A percentile compares a stretch with the other conserved stretches of the same genome.
Evolutionary conservation across 1,140 invertebrate genomes (phyloP).

Genomic region (Brachionus sp.): DNA sequence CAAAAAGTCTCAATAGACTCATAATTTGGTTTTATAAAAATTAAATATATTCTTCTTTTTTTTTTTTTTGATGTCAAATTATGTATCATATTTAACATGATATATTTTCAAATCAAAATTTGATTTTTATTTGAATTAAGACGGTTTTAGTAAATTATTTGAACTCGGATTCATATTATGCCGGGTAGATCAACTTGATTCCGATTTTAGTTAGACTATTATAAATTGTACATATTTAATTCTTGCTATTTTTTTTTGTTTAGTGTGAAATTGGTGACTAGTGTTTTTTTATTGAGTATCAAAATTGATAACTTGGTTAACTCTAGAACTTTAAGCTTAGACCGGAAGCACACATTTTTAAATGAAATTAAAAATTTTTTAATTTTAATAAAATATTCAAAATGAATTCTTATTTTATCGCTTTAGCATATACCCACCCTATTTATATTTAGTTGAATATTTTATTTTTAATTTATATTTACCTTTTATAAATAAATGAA

Average conservation of each 20-base stretch:
- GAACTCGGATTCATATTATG: neutral
- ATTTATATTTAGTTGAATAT: neutral
- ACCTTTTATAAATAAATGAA: neutral
- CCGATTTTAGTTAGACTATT: neutral
- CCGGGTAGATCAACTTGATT: neutral
- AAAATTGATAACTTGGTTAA: neutral
- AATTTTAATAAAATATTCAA: slow-evolving; percentile 13
- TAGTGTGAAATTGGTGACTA: neutral
- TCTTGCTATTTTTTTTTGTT: neutral
- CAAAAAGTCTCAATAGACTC: neutral
- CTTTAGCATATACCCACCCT: neutral
- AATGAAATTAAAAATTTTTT: neutral
- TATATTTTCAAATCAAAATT: slow-evolving; percentile 13
- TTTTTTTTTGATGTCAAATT: neutral
- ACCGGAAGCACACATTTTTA: neutral
- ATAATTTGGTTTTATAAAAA: neutral
- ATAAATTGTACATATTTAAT: neutral
- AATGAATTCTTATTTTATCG: neutral
- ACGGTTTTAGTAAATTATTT: neutral
- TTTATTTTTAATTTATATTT: neutral
- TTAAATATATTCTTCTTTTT: neutral
- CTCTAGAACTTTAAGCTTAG: neutral
- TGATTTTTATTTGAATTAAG: slow-evolving; percentile 2
- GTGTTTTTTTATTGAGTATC: neutral
- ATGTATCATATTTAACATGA: neutral